phyloP scores from a whole-genome alignment of 2,888 invertebrate genomes.

The Drosophila anomelani region DNA sequence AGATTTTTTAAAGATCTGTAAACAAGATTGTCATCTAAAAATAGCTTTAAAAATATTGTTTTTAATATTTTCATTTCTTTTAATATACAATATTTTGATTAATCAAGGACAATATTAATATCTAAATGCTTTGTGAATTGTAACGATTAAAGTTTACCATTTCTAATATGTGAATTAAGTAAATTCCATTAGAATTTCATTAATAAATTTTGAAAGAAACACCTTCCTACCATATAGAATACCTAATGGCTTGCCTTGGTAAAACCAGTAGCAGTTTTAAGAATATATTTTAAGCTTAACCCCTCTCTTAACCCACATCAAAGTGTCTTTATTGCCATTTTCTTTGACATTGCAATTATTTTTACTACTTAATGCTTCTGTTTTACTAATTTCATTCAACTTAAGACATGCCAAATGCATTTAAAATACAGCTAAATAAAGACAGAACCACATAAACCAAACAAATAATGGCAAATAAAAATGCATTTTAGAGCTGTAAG shows the following conservation, averaged over 20 bases:
- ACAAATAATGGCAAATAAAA: constrained; percentile 46
- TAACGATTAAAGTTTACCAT: too few relatives aligned
- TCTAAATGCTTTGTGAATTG: not conserved
- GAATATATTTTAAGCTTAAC: not conserved
- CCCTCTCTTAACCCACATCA: not conserved
- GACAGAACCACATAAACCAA: constrained; percentile 30
- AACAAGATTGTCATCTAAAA: not conserved
- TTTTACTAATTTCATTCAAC: constrained; percentile 23
- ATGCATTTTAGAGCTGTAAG: constrained; percentile 40
- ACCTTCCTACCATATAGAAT: not conserved
- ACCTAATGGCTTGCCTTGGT: not conserved
- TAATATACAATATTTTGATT: not conserved
- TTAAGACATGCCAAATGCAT: constrained; percentile 43
- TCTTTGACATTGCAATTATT: constrained; percentile 26
- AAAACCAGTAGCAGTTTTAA: constrained; percentile 14
- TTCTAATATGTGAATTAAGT: not conserved
- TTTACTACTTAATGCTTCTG: constrained; percentile 20
- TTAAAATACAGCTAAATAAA: constrained; percentile 17
- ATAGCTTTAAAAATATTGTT: not conserved
- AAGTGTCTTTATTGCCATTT: constrained; percentile 4
- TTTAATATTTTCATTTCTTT: not conserved
- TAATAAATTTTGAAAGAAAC: not conserved
- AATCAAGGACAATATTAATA: not conserved
- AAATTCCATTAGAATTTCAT: not conserved
- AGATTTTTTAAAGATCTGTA: not conserved